Evolutionary conservation across 2,888 invertebrate species (phyloP).

Genomic region (Esperia sulphurella): DNA sequence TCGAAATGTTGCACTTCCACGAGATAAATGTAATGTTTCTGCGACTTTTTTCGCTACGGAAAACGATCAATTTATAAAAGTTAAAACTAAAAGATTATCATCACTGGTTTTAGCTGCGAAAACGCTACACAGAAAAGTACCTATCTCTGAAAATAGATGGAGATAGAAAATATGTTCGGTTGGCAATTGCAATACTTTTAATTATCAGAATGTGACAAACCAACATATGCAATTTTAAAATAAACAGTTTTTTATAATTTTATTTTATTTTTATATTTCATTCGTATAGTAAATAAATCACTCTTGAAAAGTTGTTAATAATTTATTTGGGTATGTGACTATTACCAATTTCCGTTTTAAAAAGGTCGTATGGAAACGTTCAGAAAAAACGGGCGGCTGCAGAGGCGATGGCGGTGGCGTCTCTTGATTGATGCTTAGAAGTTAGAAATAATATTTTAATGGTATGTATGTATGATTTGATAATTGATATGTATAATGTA

Average conservation of each 20-base stretch:
- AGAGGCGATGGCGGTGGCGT: slow-evolving; percentile 2
- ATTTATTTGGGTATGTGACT: slow-evolving; percentile 8
- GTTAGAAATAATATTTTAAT: too few relatives aligned
- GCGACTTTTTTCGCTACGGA: slow-evolving; percentile 60
- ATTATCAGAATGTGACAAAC: neutral
- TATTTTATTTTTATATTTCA: neutral
- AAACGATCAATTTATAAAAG: slow-evolving; percentile 77
- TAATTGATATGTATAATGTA: too few relatives aligned
- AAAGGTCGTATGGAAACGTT: slow-evolving; percentile 18
- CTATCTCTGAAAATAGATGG: slow-evolving; percentile 86
- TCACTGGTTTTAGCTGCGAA: slow-evolving; percentile 82
- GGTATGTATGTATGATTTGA: too few relatives aligned
- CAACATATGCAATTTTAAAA: neutral
- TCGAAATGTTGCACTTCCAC: slow-evolving; percentile 71
- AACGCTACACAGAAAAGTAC: slow-evolving; percentile 82
- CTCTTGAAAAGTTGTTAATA: neutral
- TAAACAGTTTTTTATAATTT: neutral
- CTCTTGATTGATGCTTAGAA: neutral
- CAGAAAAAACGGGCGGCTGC: slow-evolving; percentile 7
- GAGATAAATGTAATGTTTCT: slow-evolving; percentile 63
- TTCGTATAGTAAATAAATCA: neutral
- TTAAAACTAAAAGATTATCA: slow-evolving; percentile 81
- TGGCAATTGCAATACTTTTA: slow-evolving; percentile 46
- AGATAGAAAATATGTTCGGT: slow-evolving; percentile 80
- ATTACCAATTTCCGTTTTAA: slow-evolving; percentile 28